Conservation (phyloP, 1,140 invertebrate genomes). For the Bombus superbus region DNA sequence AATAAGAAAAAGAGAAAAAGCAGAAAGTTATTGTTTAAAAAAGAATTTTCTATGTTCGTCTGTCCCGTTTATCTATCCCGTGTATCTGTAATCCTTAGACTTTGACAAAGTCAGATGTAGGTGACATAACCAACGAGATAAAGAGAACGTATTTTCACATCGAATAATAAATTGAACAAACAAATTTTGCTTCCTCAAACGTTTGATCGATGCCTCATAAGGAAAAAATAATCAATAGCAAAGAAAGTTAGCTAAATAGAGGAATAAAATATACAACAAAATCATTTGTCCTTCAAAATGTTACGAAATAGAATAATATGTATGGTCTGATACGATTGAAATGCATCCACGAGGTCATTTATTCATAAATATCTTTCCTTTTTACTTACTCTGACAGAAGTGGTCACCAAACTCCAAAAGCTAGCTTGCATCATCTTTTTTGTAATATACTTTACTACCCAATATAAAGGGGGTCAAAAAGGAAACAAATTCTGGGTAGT, state of each 20-base stretch:
- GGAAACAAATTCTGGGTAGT: constrained; percentile 35
- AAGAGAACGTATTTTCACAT: background rate
- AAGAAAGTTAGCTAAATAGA: background rate
- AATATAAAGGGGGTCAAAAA: constrained; percentile 28
- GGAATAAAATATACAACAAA: background rate
- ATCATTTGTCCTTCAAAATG: constrained; percentile 56
- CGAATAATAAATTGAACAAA: constrained; percentile 7
- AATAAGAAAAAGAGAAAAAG: background rate
- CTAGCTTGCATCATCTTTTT: constrained; percentile 79
- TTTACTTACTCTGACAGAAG: constrained; percentile 77
- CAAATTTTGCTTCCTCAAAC: background rate
- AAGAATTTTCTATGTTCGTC: background rate
- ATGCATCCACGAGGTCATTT: background rate
- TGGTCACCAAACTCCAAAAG: constrained; percentile 78
- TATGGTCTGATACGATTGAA: constrained; percentile 3
- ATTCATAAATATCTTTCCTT: background rate
- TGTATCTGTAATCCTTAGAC: background rate
- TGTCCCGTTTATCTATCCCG: background rate
- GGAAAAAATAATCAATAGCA: background rate
- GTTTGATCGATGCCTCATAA: too few species aligned
- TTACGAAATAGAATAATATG: constrained; percentile 62
- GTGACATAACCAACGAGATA: constrained; percentile 57
- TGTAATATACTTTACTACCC: constrained; percentile 15
- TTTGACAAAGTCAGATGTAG: background rate
- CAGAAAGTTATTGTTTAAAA: background rate